Percentiles rank a stretch among this genome's conserved stretches.
Evolutionary conservation across 2,888 invertebrate genomes (phyloP).

Genomic region (Epistrophella euchroma): DNA sequence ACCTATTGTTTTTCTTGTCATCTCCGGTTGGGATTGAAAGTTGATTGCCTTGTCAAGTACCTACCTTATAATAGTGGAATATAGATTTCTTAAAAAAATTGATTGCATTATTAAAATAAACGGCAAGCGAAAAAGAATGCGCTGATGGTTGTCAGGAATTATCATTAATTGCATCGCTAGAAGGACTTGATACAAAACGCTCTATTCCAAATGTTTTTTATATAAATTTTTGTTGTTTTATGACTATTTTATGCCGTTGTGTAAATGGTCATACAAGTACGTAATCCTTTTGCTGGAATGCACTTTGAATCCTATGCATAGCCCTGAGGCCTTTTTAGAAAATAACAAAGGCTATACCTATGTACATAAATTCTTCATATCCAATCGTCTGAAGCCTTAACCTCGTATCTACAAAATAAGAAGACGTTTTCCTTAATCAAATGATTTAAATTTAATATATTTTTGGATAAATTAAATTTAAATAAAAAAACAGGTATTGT

Average conservation of each 20-base stretch:
- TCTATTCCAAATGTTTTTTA: neutral
- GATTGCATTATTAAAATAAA: conserved; percentile 26
- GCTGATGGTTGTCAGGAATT: neutral
- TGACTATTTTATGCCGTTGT: neutral
- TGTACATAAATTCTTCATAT: no score
- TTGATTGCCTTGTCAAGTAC: conserved; percentile 36
- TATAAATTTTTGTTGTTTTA: neutral
- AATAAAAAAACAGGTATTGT: no score
- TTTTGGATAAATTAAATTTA: no score
- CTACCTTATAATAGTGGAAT: no score
- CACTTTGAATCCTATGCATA: no score
- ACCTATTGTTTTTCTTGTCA: conserved; percentile 5
- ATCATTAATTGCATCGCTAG: neutral
- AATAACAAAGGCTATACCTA: no score
- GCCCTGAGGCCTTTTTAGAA: no score
- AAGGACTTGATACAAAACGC: neutral
- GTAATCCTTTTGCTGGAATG: neutral
- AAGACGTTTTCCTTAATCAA: no score
- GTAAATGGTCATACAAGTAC: neutral
- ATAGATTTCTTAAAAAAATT: conserved; percentile 25
- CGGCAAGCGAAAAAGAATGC: neutral
- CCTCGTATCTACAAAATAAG: no score
- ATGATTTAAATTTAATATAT: no score
- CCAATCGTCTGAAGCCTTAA: no score
- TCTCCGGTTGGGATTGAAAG: conserved; percentile 34